Base-by-base conservation (phyloP, 1,140 invertebrate species). In the Drosophila guanche region DNA sequence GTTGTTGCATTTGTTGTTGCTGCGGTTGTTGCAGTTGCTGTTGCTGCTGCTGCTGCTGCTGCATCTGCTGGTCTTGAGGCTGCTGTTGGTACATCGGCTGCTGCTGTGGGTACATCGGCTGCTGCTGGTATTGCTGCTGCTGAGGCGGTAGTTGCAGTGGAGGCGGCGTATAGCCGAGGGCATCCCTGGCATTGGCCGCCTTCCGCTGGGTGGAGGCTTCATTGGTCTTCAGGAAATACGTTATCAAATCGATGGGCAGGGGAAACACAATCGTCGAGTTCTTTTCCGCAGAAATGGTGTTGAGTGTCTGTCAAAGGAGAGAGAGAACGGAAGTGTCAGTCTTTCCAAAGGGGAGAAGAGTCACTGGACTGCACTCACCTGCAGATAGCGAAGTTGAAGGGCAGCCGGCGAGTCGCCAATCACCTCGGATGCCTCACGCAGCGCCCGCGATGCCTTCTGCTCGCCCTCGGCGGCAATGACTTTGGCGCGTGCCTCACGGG, bases 211-310 rank as follows among this genome's bases (percentile, higher is more conserved):
- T 71, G 16, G 80, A 66, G 5, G 86, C 81, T 47, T 88, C 81
- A 43, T 59, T 59, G 60, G 83, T 90, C 59, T 90, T 94, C 90
- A 96, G 92, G 83, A 97, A 97, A 79, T 95, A 95, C 33, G 94
- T 95, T 45, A 99, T 90, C 78, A 98, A 94, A 89, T 99, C 97
- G 89, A 99, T 97, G 29, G 98, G 98, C 74, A 99, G 93, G 22
- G 98, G 98, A 92, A 99, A 99, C 59, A 99, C 96, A 85, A 99
- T 99, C 6, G 98, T 99, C 4, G 98, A 99, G 92, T 99, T 99
- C 93, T 99, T 99, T 93, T 99, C 98, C 2, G 97, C 97, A 45
- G 97, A 97, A 91, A 99, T 98, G 7, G 96, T 96, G 92, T 97
- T 99, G 56, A 99, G 92, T 5, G 98, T 98, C 93, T 99, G 94